Evolutionary conservation across 2,113 vertebrate species (phyloP), one percentile per base, ranked within the genome.

Genomic region (Herpetotheres cachinnans): DNA sequence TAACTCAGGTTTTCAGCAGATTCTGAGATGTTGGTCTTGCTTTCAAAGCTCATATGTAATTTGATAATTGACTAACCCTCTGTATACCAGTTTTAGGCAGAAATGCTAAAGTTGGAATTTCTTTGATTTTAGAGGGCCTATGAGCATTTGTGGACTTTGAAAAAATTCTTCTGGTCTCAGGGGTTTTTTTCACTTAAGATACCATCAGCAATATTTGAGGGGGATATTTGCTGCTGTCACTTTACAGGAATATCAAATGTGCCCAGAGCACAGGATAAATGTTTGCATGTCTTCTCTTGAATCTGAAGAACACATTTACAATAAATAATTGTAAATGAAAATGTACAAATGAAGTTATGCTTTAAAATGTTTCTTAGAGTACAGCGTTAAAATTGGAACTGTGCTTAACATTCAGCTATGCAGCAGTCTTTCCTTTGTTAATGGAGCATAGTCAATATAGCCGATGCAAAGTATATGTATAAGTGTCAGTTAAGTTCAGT

Each of bases 351-450:
- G 4, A 76, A 94, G 59, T 30, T 44, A 18, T 44, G 14, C 29
- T 86, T 94, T 59, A 26, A 27, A 82, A 80, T 36, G 11, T 8
- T 71, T 90, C 8, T 66, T 52, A 27, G 16, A 74, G 16, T 63
- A 61, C 8, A 71, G 13, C 54, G 86, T 55, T 63, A 67, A 58
- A 89, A 21, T 10, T 46, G 10, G 16, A 61, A 26, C 17, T 47
- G 11, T 15, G 6, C 11, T 89, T 55, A 63, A 32, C 6, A 16
- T 66, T 82, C 11, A 63, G 22, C 19, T 73, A 3, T 36, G 19
- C 11, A 70, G 15, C 8, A 34, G 8, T 27, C 7, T 56, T 18
- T 32, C 71, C 42, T 56, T 62, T 0, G 0, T 50, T 49, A 16
- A 16, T 11, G 18, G 38, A 76, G 19, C 3, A 55, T 3, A 66